Evolutionary conservation across 2,888 invertebrate species (phyloP).

Genomic region (Sepioteuthis lessoniana): DNA sequence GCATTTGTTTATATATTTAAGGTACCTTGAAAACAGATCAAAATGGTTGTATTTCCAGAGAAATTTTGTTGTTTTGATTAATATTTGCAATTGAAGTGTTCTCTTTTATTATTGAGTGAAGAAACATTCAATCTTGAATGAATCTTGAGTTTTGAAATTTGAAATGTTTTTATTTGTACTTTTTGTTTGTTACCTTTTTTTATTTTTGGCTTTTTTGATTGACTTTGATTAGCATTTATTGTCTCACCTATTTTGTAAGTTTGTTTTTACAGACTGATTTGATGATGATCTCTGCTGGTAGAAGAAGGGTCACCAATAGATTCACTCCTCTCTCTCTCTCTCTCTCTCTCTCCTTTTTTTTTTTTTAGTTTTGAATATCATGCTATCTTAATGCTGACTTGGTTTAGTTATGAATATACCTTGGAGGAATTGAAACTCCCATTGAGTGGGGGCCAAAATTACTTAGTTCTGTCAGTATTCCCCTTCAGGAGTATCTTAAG

Average conservation of each 20-base stretch:
- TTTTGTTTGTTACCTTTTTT: no score
- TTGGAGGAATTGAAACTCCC: no score
- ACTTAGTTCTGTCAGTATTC: no score
- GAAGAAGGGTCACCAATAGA: background rate
- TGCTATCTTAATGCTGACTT: no score
- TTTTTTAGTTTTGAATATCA: no score
- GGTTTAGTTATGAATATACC: no score
- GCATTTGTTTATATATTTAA: background rate
- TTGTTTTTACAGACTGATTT: slow-evolving; percentile 3
- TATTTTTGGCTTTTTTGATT: background rate
- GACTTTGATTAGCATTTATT: background rate
- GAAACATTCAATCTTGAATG: background rate
- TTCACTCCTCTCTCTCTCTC: no score
- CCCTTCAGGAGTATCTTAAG: no score
- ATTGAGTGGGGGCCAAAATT: no score
- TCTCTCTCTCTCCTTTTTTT: no score
- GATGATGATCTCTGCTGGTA: background rate
- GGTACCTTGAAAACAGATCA: background rate
- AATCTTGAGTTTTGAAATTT: background rate
- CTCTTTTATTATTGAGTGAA: background rate
- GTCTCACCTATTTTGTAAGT: background rate
- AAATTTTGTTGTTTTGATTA: background rate
- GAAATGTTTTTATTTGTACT: background rate
- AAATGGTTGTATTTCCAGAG: background rate
- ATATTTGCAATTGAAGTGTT: background rate